phyloP scores from a whole-genome alignment of 2,888 invertebrate species.

The Platycheirus rosarum region DNA sequence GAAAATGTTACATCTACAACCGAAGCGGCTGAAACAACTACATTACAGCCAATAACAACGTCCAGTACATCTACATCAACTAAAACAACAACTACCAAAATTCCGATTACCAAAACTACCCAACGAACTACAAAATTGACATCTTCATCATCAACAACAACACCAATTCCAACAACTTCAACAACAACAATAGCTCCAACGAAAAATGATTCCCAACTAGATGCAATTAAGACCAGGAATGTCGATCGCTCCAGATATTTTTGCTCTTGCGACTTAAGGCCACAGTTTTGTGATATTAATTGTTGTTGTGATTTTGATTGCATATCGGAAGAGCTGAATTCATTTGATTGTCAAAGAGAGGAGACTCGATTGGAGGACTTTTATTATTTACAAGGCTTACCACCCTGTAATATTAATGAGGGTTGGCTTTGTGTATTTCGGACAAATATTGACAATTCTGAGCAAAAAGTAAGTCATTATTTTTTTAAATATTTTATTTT shows the following conservation, averaged over 20 bases:
- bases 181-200: neutral
- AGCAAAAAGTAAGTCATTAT: slow-evolving; percentile 38
- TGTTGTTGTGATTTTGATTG: slow-evolving; percentile 92
- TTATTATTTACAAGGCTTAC: slow-evolving; percentile 79
- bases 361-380: slow-evolving; percentile 76
- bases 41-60: neutral
- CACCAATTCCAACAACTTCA: slow-evolving; percentile 7
- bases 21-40: slow-evolving; percentile 21
- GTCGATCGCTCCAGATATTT: slow-evolving; percentile 76
- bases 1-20: slow-evolving; percentile 31
- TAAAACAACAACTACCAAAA: neutral
- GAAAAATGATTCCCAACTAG: slow-evolving; percentile 26
- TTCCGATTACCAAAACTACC: slow-evolving; percentile 5
- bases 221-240: slow-evolving; percentile 31
- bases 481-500: neutral
- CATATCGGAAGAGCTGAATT: slow-evolving; percentile 76
- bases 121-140: slow-evolving; percentile 8
- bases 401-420: slow-evolving; percentile 79
- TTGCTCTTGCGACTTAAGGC: slow-evolving; percentile 85
- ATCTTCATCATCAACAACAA: slow-evolving; percentile 9
- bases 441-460: slow-evolving; percentile 73
- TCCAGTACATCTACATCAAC: neutral
- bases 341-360: slow-evolving; percentile 78
- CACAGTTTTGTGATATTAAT: slow-evolving; percentile 87
- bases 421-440: slow-evolving; percentile 81